Evolutionary conservation across 2,797 vertebrate species (phyloP).

Genomic region (Mormyrops boulengeri): DNA sequence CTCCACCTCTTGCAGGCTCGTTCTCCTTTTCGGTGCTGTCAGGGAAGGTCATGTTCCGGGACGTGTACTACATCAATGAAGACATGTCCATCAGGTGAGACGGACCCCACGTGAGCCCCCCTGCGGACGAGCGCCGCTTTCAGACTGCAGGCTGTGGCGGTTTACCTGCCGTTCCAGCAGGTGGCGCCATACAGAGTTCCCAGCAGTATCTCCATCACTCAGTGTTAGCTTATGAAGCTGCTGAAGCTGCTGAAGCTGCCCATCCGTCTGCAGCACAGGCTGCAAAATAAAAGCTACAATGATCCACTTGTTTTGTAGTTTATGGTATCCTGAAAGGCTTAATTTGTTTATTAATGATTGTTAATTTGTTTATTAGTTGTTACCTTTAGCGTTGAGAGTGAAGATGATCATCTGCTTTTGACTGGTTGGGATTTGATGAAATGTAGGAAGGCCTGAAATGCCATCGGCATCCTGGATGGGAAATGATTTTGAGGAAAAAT

Average conservation of each 20-base stretch:
- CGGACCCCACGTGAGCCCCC: background rate
- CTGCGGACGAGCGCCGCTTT: background rate
- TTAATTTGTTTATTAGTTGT: background rate
- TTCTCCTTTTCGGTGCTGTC: slow-evolving; percentile 97
- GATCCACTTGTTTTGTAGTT: background rate
- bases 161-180: background rate
- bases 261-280: background rate
- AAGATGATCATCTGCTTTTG: background rate
- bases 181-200: background rate
- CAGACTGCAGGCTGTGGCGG: background rate
- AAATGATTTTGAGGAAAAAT: background rate
- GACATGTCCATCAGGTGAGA: slow-evolving; percentile 95
- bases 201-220: no score
- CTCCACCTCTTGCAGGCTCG: slow-evolving; percentile 64
- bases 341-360: background rate
- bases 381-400: background rate
- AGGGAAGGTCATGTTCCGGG: slow-evolving; percentile 97
- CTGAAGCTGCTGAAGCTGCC: background rate
- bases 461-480: background rate
- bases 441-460: background rate
- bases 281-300: background rate
- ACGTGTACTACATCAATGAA: slow-evolving; percentile 95
- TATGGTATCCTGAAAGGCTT: background rate
- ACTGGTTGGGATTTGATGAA: background rate
- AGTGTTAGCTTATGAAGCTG: no score